Percentiles rank a stretch among this genome's conserved stretches.
Conservation (phyloP, 2,888 invertebrate genomes). For the Ophion obscuratus region DNA sequence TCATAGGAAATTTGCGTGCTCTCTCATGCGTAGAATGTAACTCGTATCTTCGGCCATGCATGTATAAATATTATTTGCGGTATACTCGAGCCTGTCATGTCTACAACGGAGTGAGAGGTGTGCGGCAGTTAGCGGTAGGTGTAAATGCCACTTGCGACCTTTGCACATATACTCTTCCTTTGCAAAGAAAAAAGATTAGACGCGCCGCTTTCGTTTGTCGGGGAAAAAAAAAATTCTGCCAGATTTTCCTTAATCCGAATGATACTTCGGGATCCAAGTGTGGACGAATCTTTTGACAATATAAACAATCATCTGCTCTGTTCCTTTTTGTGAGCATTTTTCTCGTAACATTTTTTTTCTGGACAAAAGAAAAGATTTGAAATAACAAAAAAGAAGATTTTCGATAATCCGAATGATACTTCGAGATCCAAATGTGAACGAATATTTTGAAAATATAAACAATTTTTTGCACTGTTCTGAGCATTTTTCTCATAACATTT, state of each 20-base stretch:
- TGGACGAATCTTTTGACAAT: neutral
- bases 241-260: neutral
- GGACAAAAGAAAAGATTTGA: too few species aligned
- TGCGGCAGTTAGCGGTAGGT: neutral
- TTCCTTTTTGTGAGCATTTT: neutral
- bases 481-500: too few species aligned
- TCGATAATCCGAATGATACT: neutral
- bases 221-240: neutral
- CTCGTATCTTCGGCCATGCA: conserved; percentile 37
- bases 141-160: conserved; percentile 1
- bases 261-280: neutral
- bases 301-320: neutral
- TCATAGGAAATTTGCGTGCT: conserved; percentile 8
- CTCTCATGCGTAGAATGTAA: neutral
- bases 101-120: conserved; percentile 18
- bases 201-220: neutral
- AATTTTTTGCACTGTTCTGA: neutral
- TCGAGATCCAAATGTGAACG: neutral
- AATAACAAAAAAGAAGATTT: too few species aligned
- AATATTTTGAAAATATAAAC: neutral
- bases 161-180: conserved; percentile 13
- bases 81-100: conserved; percentile 36
- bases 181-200: neutral
- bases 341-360: too few species aligned
- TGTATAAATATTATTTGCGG: conserved; percentile 57